phyloP scores from a whole-genome alignment of 1,140 invertebrate genomes.

The Drosophila tropicalis region DNA sequence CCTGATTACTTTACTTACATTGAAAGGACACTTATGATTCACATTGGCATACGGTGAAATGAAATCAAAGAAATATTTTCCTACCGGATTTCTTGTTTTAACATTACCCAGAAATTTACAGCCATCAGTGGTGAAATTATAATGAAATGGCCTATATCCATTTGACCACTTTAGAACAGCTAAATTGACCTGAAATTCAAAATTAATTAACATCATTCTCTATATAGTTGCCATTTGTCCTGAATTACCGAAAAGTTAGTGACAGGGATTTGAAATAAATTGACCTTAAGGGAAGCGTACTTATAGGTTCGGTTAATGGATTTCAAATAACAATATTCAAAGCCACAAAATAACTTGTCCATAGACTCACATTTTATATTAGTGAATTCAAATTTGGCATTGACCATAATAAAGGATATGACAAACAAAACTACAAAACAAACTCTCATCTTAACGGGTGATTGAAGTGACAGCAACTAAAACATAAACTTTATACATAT shows the following conservation, averaged over 20 bases:
- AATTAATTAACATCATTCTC: too few relatives aligned
- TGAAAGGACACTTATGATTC: background rate
- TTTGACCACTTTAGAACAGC: background rate
- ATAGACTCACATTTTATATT: background rate
- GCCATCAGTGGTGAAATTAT: constrained; percentile 1
- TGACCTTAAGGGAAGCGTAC: background rate
- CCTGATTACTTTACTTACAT: background rate
- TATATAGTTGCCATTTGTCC: too few relatives aligned
- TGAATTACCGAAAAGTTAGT: background rate
- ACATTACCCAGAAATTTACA: background rate
- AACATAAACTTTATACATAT: too few relatives aligned
- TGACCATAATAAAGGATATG: background rate
- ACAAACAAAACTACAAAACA: too few relatives aligned
- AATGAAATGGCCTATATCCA: background rate
- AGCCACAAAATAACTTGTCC: background rate
- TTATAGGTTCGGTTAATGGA: background rate
- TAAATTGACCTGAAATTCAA: too few relatives aligned
- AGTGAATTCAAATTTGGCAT: background rate
- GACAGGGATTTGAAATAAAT: background rate
- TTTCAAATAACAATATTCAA: constrained; percentile 1
- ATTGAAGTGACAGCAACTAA: too few relatives aligned
- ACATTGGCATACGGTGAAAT: background rate
- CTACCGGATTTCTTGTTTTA: background rate
- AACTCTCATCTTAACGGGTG: too few relatives aligned
- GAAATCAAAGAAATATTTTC: background rate